Conservation (phyloP, 2,797 vertebrate species). For the Nasua narica region DNA sequence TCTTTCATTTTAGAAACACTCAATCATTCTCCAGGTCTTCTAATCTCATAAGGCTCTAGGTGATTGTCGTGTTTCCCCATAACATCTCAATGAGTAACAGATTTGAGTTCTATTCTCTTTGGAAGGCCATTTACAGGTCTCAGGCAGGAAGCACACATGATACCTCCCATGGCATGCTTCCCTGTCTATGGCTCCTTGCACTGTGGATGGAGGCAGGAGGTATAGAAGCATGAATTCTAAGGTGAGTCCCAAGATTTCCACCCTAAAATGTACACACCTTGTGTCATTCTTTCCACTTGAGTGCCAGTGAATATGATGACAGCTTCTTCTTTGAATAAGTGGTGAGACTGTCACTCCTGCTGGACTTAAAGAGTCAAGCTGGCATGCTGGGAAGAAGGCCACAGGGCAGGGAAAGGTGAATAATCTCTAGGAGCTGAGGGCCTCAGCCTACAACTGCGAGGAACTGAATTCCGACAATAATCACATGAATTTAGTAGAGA, state of each 20-base stretch:
- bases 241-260: not conserved
- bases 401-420: not conserved
- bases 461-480: not conserved
- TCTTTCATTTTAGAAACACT: conserved; percentile 17
- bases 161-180: not conserved
- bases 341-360: not conserved
- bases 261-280: fast-evolving
- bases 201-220: not conserved
- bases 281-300: not conserved
- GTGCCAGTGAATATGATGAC: not conserved
- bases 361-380: not conserved
- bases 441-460: not conserved
- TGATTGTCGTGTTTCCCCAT: not conserved
- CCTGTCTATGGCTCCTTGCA: not conserved
- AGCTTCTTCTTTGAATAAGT: not conserved
- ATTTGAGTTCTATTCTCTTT: not conserved
- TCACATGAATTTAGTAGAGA: not conserved
- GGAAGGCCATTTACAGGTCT: not conserved
- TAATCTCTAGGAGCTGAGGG: not conserved
- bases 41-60: not conserved
- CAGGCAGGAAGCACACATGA: not conserved
- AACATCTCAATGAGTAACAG: not conserved
- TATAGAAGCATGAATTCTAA: not conserved
- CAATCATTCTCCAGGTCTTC: not conserved
- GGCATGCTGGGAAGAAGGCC: not conserved